Percentiles rank a stretch among this genome's conserved stretches.
phyloP scores from a whole-genome alignment of 2,797 vertebrate species.

The Scomberomorus guttatus region DNA sequence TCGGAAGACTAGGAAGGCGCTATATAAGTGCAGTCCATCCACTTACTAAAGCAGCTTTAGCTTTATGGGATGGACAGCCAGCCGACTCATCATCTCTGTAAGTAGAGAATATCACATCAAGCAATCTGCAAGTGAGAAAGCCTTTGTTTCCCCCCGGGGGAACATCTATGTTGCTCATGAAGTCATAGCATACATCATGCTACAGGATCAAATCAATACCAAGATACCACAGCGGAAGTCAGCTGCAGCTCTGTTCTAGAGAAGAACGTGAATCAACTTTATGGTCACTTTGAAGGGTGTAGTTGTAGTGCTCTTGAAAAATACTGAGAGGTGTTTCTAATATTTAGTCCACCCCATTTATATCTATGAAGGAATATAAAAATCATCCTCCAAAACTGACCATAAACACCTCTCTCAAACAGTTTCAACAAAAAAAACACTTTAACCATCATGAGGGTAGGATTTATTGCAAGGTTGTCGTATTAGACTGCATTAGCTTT shows the following conservation, averaged over 20 bases:
- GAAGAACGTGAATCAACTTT: slow-evolving; percentile 27
- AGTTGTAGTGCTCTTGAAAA: background rate
- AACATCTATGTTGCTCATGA: slow-evolving; percentile 50
- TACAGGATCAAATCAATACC: slow-evolving; percentile 68
- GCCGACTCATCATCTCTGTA: slow-evolving; percentile 54
- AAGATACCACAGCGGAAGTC: slow-evolving; percentile 35
- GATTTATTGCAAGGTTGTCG: background rate
- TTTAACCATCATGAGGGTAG: background rate
- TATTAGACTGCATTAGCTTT: background rate
- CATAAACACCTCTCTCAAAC: background rate
- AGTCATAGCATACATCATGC: slow-evolving; percentile 51
- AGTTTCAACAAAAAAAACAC: slow-evolving; percentile 2
- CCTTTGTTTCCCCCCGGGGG: slow-evolving; percentile 53
- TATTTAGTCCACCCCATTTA: slow-evolving; percentile 11
- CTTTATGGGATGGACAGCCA: slow-evolving; percentile 31
- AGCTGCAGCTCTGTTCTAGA: slow-evolving; percentile 8
- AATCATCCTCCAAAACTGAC: slow-evolving; percentile 10
- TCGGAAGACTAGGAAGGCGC: no score
- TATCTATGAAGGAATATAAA: background rate
- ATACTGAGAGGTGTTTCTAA: slow-evolving; percentile 7
- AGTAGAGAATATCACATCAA: slow-evolving; percentile 58
- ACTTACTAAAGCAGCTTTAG: slow-evolving; percentile 32
- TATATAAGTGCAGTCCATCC: no score
- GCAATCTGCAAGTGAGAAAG: slow-evolving; percentile 56
- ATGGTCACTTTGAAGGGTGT: slow-evolving; percentile 7